Percentiles rank a stretch among this genome's conserved stretches.
Evolutionary conservation across 2,888 invertebrate genomes (phyloP).

Genomic region (Smittia aterrima): DNA sequence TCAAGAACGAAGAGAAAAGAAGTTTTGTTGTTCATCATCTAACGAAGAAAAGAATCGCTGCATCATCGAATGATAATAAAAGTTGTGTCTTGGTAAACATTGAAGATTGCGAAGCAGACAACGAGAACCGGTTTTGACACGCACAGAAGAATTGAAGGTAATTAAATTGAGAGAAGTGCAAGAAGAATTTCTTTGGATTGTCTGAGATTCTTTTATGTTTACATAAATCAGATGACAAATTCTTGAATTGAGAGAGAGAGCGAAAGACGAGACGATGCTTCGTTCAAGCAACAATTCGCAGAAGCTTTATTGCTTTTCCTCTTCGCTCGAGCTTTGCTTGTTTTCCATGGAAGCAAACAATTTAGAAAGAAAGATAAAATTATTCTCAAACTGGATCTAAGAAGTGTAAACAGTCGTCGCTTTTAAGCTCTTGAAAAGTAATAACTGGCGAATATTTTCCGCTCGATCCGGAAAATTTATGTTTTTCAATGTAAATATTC

Average conservation of each 20-base stretch:
- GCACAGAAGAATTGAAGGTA: conserved; percentile 13
- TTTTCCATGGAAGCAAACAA: background rate
- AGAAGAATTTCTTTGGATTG: too few species aligned
- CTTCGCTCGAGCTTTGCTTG: background rate
- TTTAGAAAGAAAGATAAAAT: conserved; percentile 8
- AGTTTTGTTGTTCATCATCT: background rate
- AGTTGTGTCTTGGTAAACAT: background rate
- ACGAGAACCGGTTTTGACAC: conserved; percentile 7
- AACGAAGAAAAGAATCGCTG: background rate
- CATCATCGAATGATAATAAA: background rate
- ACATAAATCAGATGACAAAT: too few species aligned
- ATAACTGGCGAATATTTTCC: background rate
- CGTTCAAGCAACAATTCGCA: background rate
- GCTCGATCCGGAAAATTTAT: background rate
- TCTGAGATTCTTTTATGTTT: too few species aligned
- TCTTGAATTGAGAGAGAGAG: too few species aligned
- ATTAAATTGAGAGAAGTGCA: background rate
- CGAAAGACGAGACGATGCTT: background rate
- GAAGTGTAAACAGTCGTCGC: background rate
- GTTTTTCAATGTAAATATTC: conserved; percentile 7
- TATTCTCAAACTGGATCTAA: background rate
- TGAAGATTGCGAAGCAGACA: background rate
- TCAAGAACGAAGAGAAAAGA: too few species aligned
- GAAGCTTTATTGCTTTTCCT: background rate
- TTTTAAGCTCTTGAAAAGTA: background rate